A percentile compares a stretch with the other conserved stretches of the same genome.
Conservation (phyloP, 2,888 invertebrate species). For the Melieria crassipennis region DNA sequence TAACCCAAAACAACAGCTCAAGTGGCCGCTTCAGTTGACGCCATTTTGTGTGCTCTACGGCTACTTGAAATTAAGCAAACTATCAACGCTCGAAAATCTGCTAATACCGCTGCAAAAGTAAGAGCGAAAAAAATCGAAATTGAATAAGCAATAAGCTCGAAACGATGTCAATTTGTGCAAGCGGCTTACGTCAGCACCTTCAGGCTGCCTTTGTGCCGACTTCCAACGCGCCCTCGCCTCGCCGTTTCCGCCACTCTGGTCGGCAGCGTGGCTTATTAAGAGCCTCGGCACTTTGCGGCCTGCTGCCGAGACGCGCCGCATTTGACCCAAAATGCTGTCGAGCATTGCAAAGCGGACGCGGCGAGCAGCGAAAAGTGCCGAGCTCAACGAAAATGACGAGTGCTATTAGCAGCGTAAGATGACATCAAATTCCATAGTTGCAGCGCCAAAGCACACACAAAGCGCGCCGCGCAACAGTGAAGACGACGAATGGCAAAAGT, state of each 20-base stretch:
- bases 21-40: background rate
- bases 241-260: background rate
- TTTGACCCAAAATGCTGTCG: conserved; percentile 29
- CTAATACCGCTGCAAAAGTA: no score
- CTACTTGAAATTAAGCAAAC: background rate
- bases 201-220: conserved; percentile 21
- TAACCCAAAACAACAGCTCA: no score
- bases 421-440: conserved; percentile 35
- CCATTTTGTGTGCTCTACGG: background rate
- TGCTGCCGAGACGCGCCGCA: conserved; percentile 6
- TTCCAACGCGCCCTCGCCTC: background rate
- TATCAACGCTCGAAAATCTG: background rate
- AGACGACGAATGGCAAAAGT: no score
- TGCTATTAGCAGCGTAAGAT: conserved; percentile 28
- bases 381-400: conserved; percentile 39
- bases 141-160: background rate
- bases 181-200: conserved; percentile 34
- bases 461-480: no score
- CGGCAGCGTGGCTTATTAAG: conserved; percentile 17
- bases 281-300: conserved; percentile 15
- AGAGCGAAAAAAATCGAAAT: no score
- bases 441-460: background rate
- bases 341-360: conserved; percentile 11
- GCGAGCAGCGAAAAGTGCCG: conserved; percentile 24
- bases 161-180: conserved; percentile 32